phyloP scores from a whole-genome alignment of 2,888 invertebrate genomes.

The Mesorhabditis spiculigera region DNA sequence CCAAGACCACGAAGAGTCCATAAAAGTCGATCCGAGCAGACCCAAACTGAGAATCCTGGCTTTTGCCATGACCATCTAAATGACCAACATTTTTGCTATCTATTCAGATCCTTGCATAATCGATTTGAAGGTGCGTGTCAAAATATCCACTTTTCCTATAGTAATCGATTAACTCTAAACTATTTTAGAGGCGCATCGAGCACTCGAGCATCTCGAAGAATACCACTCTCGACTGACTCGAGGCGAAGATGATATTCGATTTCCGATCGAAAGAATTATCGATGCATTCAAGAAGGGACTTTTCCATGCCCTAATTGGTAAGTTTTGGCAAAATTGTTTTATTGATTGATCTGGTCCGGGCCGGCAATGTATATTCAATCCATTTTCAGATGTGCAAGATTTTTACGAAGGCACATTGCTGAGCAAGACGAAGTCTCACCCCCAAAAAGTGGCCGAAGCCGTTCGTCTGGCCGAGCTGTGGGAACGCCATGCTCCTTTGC shows the following conservation, averaged over 20 bases:
- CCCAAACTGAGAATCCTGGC: background rate
- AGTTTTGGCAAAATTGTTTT: conserved; percentile 2
- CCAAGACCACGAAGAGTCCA: background rate
- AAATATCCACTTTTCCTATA: too few relatives aligned
- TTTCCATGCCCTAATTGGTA: conserved; percentile 95
- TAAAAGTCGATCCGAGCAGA: conserved; percentile 1
- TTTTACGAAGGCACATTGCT: conserved; percentile 94
- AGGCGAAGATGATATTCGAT: conserved; percentile 83
- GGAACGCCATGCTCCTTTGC: conserved; percentile 45
- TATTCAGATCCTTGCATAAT: conserved; percentile 16
- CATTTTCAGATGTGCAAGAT: conserved; percentile 82
- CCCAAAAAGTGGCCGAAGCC: conserved; percentile 77
- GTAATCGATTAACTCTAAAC: background rate
- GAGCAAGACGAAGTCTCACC: conserved; percentile 88
- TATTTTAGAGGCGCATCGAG: conserved; percentile 83
- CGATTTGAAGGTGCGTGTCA: conserved; percentile 14
- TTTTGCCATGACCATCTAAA: background rate
- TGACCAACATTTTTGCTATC: conserved; percentile 9
- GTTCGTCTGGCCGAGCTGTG: conserved; percentile 83
- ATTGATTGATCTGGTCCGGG: background rate
- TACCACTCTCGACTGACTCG: conserved; percentile 89
- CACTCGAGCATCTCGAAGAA: conserved; percentile 94
- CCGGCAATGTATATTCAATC: background rate
- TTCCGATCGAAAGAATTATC: conserved; percentile 94
- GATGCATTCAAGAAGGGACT: conserved; percentile 95